Evolutionary conservation across 2,888 invertebrate species (phyloP).

Genomic region (Mythimna impura): DNA sequence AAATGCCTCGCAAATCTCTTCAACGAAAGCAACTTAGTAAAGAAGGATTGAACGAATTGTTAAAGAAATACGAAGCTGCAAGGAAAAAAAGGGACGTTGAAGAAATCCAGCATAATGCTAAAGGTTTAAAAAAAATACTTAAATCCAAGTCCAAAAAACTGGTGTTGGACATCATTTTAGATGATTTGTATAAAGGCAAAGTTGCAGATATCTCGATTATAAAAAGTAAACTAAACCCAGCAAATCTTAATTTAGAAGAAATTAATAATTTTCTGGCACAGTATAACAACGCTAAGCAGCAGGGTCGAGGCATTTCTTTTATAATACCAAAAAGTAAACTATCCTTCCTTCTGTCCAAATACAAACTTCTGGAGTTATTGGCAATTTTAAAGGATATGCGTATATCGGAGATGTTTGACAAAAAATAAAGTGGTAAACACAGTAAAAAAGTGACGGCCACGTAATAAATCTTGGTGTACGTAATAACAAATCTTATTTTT

Average conservation of each 20-base stretch:
- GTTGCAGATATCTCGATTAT: conserved; percentile 5
- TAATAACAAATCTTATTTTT: neutral
- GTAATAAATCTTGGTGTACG: neutral
- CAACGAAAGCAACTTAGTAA: conserved; percentile 11
- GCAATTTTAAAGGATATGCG: conserved; percentile 7
- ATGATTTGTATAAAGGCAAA: conserved; percentile 34
- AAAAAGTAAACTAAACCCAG: conserved; percentile 28
- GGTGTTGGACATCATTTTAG: conserved; percentile 24
- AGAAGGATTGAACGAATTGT: conserved; percentile 25
- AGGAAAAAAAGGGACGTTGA: conserved; percentile 31
- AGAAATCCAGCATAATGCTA: conserved; percentile 14
- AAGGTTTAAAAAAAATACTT: conserved; percentile 18
- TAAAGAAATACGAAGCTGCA: conserved; percentile 28
- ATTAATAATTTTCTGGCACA: conserved; percentile 14
- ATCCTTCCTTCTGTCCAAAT: conserved; percentile 23
- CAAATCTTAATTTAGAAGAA: conserved; percentile 5
- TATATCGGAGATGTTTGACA: conserved; percentile 12
- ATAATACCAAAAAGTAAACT: conserved; percentile 26
- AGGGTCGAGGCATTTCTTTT: conserved; percentile 28
- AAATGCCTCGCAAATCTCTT: neutral
- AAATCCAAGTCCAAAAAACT: conserved; percentile 19
- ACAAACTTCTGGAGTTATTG: conserved; percentile 8
- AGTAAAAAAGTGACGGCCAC: neutral
- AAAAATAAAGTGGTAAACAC: neutral
- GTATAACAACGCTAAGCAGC: conserved; percentile 11